phyloP scores from a whole-genome alignment of 2,797 vertebrate species.

The Enoplosus armatus region DNA sequence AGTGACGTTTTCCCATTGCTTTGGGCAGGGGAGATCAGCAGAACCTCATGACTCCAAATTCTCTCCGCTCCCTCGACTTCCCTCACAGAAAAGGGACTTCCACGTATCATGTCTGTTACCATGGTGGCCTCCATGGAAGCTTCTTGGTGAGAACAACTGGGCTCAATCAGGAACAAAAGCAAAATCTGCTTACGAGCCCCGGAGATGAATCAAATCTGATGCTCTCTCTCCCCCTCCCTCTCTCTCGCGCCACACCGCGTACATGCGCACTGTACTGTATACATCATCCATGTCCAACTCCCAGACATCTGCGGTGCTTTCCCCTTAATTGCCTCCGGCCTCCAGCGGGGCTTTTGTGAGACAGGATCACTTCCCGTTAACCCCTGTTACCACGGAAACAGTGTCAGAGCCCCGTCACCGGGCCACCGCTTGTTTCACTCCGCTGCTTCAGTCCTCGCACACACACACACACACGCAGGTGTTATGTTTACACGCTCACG shows the following conservation, averaged over 20 bases:
- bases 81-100: background rate
- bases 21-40: background rate
- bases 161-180: conserved; percentile 3
- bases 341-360: conserved; percentile 41
- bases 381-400: conserved; percentile 72
- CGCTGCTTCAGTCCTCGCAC: background rate
- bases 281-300: conserved; percentile 45
- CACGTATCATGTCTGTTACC: background rate
- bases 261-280: background rate
- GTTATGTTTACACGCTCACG: conserved; percentile 24
- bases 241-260: background rate
- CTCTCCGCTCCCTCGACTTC: background rate
- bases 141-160: background rate
- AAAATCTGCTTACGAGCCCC: conserved; percentile 3
- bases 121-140: background rate
- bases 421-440: background rate
- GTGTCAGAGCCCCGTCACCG: conserved; percentile 34
- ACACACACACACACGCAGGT: conserved; percentile 1
- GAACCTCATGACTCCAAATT: background rate
- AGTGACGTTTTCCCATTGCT: background rate
- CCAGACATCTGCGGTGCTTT: conserved; percentile 62
- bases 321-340: conserved; percentile 68
- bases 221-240: background rate
- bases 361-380: conserved; percentile 45
- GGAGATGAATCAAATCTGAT: conserved; percentile 20